A percentile compares a stretch with the other conserved stretches of the same genome.
phyloP scores from a whole-genome alignment of 2,113 vertebrate genomes.

The Microcebus ravelobensis region DNA sequence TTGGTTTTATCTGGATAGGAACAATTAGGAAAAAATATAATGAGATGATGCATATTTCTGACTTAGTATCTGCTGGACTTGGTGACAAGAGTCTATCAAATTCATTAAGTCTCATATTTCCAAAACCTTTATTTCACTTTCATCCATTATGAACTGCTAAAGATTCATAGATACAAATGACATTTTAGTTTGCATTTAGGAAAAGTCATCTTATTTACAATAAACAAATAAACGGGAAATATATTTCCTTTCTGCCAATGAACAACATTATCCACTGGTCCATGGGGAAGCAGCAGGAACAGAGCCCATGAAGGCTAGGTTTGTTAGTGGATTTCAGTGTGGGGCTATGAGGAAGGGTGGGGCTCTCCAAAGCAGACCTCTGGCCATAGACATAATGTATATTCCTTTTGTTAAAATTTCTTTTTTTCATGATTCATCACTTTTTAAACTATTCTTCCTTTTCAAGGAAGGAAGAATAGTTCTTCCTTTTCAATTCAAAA shows the following conservation, averaged over 20 bases:
- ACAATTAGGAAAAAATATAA: neutral
- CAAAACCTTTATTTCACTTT: neutral
- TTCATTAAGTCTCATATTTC: neutral
- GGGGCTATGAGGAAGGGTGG: accelerated
- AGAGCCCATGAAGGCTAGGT: accelerated
- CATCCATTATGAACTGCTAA: neutral
- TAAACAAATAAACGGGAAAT: neutral
- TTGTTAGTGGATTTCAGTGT: neutral
- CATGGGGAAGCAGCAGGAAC: accelerated
- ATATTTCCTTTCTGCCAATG: neutral
- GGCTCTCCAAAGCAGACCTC: neutral
- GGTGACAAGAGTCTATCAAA: neutral
- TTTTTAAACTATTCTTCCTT: neutral
- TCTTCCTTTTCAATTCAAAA: neutral
- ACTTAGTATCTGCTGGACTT: neutral
- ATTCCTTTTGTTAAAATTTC: neutral
- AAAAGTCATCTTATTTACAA: neutral
- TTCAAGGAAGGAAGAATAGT: neutral
- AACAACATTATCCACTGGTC: neutral
- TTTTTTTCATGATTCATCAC: neutral
- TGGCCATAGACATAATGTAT: neutral
- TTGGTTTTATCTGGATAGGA: neutral
- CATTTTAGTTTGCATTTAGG: neutral
- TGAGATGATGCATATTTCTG: neutral
- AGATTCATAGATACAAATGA: neutral